Conservation (phyloP, 2,797 vertebrate genomes). For the Allobates femoralis region DNA sequence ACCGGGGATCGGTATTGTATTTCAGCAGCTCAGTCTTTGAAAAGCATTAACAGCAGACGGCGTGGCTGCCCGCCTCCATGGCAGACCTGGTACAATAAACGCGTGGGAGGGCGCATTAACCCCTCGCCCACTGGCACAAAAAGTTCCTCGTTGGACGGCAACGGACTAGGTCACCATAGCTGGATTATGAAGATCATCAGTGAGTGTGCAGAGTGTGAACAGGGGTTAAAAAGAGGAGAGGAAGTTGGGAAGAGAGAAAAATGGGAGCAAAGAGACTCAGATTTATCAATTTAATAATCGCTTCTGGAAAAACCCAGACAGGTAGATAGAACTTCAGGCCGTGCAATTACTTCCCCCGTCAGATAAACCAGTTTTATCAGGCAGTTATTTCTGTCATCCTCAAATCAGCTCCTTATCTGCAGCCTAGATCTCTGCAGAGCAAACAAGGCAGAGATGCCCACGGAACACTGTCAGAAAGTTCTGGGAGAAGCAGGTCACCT, state of each 20-base stretch:
- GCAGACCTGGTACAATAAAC: conserved; percentile 26
- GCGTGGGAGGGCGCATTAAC: conserved; percentile 25
- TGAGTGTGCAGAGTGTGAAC: background rate
- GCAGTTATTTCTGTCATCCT: conserved; percentile 72
- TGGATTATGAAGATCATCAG: background rate
- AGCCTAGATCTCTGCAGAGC: conserved; percentile 80
- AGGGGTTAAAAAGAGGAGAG: conserved; percentile 36
- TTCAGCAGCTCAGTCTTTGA: conserved; percentile 42
- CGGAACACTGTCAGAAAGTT: conserved; percentile 66
- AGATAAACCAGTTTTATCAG: conserved; percentile 76
- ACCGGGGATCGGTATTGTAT: conserved; percentile 41
- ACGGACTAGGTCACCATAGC: background rate
- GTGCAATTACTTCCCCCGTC: conserved; percentile 75
- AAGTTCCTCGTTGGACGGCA: background rate
- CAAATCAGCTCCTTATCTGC: conserved; percentile 77
- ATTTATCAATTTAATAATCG: conserved; percentile 73
- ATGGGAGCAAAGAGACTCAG: conserved; percentile 60
- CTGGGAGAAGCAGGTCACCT: conserved; percentile 58
- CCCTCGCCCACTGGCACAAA: background rate
- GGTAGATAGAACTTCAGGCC: conserved; percentile 75
- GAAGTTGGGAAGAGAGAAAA: conserved; percentile 24
- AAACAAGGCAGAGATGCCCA: conserved; percentile 77
- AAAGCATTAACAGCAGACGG: conserved; percentile 43
- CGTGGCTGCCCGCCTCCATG: conserved; percentile 26
- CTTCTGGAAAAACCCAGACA: conserved; percentile 73